Conservation (phyloP, 2,113 vertebrate genomes). For the Hystrix brachyura region DNA sequence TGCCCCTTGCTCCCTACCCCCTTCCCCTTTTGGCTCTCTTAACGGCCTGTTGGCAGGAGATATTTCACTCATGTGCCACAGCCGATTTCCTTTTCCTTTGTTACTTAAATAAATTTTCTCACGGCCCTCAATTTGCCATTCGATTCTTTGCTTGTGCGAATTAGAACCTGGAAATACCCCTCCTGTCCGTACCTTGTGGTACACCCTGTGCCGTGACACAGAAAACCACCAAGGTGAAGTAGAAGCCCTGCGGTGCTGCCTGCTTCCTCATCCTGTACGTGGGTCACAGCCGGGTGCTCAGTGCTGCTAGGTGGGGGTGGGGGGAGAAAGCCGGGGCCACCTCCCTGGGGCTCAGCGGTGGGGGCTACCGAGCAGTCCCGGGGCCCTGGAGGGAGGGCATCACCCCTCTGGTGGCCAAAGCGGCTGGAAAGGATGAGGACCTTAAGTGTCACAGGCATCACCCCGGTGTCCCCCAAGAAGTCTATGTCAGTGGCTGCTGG, state of each 20-base stretch:
- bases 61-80: too few relatives aligned
- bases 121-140: too few relatives aligned
- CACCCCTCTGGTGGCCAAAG: neutral
- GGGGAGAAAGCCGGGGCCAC: neutral
- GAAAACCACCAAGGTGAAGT: neutral
- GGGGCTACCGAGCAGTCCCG: neutral
- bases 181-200: neutral
- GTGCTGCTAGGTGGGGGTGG: neutral
- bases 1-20: too few relatives aligned
- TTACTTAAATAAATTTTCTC: too few relatives aligned
- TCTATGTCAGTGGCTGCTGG: neutral
- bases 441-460: neutral
- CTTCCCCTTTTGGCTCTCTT: too few relatives aligned
- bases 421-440: neutral
- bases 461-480: neutral
- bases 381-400: neutral
- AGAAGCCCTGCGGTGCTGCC: neutral
- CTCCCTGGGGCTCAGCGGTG: neutral
- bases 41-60: too few relatives aligned
- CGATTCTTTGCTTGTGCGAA: too few relatives aligned
- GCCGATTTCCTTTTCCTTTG: too few relatives aligned
- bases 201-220: neutral
- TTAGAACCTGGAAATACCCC: too few relatives aligned
- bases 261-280: neutral
- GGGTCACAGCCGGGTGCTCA: neutral